These are phyloP conservation scores for Collichthys lucidus DNA, from an alignment of 2,113 vertebrate genomes.

Conservation along the genomic window DNA sequence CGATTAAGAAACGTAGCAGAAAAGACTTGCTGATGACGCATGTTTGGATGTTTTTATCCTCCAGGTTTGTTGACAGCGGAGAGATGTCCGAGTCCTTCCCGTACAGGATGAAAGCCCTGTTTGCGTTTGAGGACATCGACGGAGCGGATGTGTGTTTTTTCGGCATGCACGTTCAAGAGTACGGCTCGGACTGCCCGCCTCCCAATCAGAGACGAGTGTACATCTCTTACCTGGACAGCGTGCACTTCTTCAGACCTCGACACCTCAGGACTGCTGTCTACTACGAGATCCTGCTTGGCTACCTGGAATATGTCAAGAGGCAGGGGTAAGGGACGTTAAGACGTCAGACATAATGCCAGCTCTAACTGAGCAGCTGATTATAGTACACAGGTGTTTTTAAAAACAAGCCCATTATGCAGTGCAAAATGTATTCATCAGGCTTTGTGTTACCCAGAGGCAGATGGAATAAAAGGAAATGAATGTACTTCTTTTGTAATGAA, in stretches of 20 bases:
- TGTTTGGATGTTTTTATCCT: too few relatives aligned
- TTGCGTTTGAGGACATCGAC: conserved; percentile 98
- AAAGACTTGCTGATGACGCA: not conserved
- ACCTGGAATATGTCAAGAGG: conserved; percentile 97
- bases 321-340: conserved; percentile 86
- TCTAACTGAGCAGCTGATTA: not conserved
- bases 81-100: conserved; percentile 99
- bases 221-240: conserved; percentile 99
- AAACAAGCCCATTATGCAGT: not conserved
- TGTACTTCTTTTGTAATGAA: not conserved
- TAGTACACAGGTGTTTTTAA: not conserved
- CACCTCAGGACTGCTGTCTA: conserved; percentile 95
- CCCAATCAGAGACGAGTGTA: conserved; percentile 98
- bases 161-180: conserved; percentile 99
- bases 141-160: conserved; percentile 98
- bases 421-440: not conserved
- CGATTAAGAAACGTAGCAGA: not conserved
- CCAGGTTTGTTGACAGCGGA: conserved; percentile 96
- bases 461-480: not conserved
- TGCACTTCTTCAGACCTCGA: conserved; percentile 98
- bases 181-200: conserved; percentile 95
- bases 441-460: not conserved
- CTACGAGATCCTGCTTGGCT: conserved; percentile 97
- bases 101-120: conserved; percentile 97
- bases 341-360: too few relatives aligned